These are phyloP conservation scores for Drosophila neonasuta DNA, from an alignment of 2,888 invertebrate species.

Conservation along the genomic window DNA sequence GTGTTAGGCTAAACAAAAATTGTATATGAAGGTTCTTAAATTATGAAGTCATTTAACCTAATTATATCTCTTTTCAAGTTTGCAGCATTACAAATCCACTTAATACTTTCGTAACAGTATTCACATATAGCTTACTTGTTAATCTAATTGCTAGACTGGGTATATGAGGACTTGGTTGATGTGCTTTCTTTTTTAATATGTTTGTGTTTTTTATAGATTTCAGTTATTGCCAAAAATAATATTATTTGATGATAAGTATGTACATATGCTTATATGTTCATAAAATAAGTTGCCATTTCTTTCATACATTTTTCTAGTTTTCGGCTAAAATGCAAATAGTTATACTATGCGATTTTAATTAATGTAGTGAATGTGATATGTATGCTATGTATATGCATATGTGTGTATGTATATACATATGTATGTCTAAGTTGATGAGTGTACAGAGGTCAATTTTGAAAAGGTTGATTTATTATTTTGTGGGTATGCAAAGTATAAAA, in stretches of 20 bases:
- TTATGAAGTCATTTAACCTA: slow-evolving; percentile 29
- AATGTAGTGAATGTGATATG: slow-evolving; percentile 11
- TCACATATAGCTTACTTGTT: slow-evolving; percentile 31
- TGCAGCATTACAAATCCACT: slow-evolving; percentile 45
- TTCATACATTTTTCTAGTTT: slow-evolving; percentile 5
- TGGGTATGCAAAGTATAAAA: slow-evolving; percentile 1
- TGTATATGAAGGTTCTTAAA: slow-evolving; percentile 20
- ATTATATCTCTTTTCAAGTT: slow-evolving; percentile 26
- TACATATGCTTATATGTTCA: slow-evolving; percentile 8
- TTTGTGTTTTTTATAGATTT: slow-evolving; percentile 5
- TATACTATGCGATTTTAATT: slow-evolving; percentile 2
- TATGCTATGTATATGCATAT: background rate
- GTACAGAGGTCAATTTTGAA: background rate
- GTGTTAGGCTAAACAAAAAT: slow-evolving; percentile 16
- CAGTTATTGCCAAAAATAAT: slow-evolving; percentile 4
- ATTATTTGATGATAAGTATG: slow-evolving; percentile 3
- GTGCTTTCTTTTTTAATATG: background rate
- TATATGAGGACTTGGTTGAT: slow-evolving; percentile 12
- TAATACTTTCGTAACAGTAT: slow-evolving; percentile 68
- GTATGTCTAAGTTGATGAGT: background rate
- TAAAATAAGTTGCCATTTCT: slow-evolving; percentile 6
- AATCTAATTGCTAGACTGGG: slow-evolving; percentile 21
- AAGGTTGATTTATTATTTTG: background rate
- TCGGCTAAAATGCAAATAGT: slow-evolving; percentile 13
- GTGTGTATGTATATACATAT: background rate